Conservation (phyloP, 2,797 vertebrate genomes). For the Enoplosus armatus region DNA sequence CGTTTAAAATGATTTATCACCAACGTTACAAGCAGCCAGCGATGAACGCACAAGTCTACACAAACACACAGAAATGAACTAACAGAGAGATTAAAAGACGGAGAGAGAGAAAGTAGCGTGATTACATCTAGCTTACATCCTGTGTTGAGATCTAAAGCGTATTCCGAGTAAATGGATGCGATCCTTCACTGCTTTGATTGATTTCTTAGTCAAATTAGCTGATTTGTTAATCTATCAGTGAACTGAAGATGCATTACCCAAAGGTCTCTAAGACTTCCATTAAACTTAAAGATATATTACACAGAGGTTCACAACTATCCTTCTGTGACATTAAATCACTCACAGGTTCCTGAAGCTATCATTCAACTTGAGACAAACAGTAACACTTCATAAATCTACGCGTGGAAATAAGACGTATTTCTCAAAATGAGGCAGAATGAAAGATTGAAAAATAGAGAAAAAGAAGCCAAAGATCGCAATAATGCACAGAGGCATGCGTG, state of each 20-base stretch:
- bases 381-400: background rate
- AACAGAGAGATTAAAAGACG: conserved; percentile 6
- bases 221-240: conserved; percentile 59
- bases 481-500: background rate
- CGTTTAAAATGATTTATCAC: conserved; percentile 43
- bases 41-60: conserved; percentile 38
- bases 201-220: conserved; percentile 63
- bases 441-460: background rate
- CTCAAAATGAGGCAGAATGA: background rate
- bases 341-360: conserved; percentile 6
- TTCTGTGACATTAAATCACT: background rate
- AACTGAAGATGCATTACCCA: conserved; percentile 51
- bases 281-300: conserved; percentile 36
- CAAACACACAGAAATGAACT: conserved; percentile 14
- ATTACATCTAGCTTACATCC: background rate
- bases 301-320: background rate
- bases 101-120: background rate
- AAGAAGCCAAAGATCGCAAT: background rate
- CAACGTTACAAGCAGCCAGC: conserved; percentile 29
- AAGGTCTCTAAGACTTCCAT: conserved; percentile 16
- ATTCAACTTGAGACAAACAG: conserved; percentile 7
- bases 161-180: conserved; percentile 39
- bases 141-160: conserved; percentile 12
- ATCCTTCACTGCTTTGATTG: conserved; percentile 58
- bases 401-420: background rate